Conservation (phyloP, 2,113 vertebrate genomes). For the Alaudala cheleensis region DNA sequence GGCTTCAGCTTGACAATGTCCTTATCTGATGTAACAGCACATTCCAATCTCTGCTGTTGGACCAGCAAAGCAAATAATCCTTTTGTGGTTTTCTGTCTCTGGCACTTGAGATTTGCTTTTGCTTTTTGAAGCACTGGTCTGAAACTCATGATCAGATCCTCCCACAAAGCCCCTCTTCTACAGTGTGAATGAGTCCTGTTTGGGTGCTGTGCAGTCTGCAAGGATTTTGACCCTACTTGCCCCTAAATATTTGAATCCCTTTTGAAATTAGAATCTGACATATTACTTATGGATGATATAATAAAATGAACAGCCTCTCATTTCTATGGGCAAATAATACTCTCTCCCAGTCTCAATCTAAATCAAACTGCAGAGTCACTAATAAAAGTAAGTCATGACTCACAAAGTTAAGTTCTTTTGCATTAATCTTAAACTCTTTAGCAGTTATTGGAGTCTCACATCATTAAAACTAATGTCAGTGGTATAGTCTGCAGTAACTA, state of each 20-base stretch:
- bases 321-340: conserved; percentile 26
- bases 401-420: conserved; percentile 53
- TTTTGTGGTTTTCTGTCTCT: not conserved
- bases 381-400: conserved; percentile 60
- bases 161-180: not conserved
- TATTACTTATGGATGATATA: conserved; percentile 13
- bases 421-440: conserved; percentile 58
- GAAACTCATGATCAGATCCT: not conserved
- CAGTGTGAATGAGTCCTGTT: not conserved
- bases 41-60: not conserved
- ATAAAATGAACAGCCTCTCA: conserved; percentile 17
- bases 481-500: not conserved
- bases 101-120: not conserved
- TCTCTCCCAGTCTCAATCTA: not conserved
- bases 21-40: not conserved
- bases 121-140: not conserved
- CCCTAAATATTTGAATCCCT: not conserved
- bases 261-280: not conserved
- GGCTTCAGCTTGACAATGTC: not conserved
- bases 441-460: conserved; percentile 48
- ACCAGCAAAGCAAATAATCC: not conserved
- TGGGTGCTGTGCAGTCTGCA: not conserved
- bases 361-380: conserved; percentile 25
- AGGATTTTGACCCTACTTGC: not conserved
- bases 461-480: conserved; percentile 42